Evolutionary conservation across 2,797 vertebrate species (phyloP).

Genomic region (Strix occidentalis): DNA sequence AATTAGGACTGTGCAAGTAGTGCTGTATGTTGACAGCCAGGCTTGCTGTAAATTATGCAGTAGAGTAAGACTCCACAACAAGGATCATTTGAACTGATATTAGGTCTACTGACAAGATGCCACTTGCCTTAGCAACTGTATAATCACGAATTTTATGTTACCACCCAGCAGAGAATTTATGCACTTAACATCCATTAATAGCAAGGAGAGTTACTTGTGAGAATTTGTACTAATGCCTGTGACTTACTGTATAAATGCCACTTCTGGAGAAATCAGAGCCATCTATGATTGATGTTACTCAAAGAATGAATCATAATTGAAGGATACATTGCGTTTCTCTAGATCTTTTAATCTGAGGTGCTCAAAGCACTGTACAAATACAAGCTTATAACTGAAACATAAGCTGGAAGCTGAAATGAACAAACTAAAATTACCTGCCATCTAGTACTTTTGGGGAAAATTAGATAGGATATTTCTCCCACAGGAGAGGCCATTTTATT

Average conservation of each 20-base stretch:
- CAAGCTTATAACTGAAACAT: neutral
- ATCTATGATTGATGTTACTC: neutral
- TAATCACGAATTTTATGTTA: neutral
- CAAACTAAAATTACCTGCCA: neutral
- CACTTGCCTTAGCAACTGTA: slow-evolving; percentile 14
- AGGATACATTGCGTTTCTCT: neutral
- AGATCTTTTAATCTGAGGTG: neutral
- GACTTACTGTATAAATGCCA: slow-evolving; percentile 13
- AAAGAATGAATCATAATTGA: slow-evolving; percentile 30
- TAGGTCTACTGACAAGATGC: slow-evolving; percentile 26
- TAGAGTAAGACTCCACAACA: neutral
- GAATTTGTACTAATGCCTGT: neutral
- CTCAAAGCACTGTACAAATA: neutral
- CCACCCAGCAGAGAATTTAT: neutral
- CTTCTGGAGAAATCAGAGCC: neutral
- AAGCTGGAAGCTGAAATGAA: neutral
- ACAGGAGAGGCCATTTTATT: neutral
- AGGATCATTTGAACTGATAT: neutral
- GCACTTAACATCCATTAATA: neutral
- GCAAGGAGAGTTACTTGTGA: neutral
- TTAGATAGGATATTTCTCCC: neutral
- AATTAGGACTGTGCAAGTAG: neutral
- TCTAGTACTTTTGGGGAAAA: neutral
- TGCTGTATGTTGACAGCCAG: slow-evolving; percentile 11
- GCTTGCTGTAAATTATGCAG: neutral